Evolutionary conservation across 2,797 vertebrate species (phyloP).

Genomic region (Eulemur rubriventer): DNA sequence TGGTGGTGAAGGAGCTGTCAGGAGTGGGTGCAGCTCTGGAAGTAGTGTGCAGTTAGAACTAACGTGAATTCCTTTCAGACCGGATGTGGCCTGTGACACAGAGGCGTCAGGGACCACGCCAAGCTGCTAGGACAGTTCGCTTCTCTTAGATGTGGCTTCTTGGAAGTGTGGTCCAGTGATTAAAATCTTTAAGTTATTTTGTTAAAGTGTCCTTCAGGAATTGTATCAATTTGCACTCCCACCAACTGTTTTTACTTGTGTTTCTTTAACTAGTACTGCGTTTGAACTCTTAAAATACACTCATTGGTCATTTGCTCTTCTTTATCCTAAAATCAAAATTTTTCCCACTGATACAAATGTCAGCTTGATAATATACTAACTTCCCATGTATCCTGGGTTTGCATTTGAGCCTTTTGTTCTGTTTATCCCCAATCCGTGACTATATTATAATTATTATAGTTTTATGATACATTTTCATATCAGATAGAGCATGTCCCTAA

Average conservation of each 20-base stretch:
- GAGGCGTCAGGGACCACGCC: background rate
- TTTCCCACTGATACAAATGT: background rate
- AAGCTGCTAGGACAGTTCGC: background rate
- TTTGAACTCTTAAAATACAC: background rate
- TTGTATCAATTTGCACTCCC: background rate
- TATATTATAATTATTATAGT: background rate
- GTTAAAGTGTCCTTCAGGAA: background rate
- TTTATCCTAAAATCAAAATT: background rate
- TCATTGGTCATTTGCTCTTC: background rate
- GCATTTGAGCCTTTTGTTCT: background rate
- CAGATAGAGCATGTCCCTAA: background rate
- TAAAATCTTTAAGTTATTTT: background rate
- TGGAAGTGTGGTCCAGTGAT: background rate
- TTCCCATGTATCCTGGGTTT: background rate
- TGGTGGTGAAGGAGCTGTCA: background rate
- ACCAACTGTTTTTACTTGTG: conserved; percentile 1
- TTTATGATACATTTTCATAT: background rate
- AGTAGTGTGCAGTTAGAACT: background rate
- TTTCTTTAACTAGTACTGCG: background rate
- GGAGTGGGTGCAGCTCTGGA: background rate
- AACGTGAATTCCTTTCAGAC: background rate
- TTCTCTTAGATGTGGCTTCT: background rate
- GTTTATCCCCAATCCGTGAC: background rate
- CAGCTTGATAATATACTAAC: background rate
- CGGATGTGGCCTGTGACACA: too few species aligned